phyloP scores from a whole-genome alignment of 2,888 invertebrate species.

The Barypeithes pellucidus region DNA sequence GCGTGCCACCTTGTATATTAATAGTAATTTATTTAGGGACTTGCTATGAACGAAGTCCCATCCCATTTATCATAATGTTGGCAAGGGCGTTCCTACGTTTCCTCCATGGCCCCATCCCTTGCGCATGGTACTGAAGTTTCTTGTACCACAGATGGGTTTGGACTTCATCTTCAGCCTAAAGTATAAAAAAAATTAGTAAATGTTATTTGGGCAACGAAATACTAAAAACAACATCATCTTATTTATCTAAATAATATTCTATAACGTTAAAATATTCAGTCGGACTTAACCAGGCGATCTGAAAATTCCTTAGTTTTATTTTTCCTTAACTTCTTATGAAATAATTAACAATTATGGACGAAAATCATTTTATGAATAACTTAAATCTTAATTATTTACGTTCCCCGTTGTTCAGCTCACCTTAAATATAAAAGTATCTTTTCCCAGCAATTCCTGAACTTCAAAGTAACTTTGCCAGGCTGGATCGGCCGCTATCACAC shows the following conservation, averaged over 20 bases:
- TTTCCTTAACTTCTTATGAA: too few species aligned
- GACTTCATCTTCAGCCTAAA: slow-evolving; percentile 91
- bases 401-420: slow-evolving; percentile 70
- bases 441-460: slow-evolving; percentile 92
- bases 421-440: slow-evolving; percentile 96
- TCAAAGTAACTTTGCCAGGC: slow-evolving; percentile 96
- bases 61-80: slow-evolving; percentile 97
- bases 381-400: not conserved
- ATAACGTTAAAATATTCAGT: too few species aligned
- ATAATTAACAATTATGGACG: too few species aligned
- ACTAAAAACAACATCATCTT: not conserved
- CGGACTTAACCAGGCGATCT: too few species aligned
- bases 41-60: slow-evolving; percentile 71
- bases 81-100: slow-evolving; percentile 93
- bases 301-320: too few species aligned
- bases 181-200: not conserved
- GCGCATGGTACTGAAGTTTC: slow-evolving; percentile 91
- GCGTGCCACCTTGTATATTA: not conserved
- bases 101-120: slow-evolving; percentile 94
- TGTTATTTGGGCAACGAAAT: too few species aligned
- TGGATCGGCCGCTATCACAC: slow-evolving; percentile 92
- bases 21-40: not conserved
- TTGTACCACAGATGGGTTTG: slow-evolving; percentile 93
- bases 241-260: too few species aligned
- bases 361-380: too few species aligned